Conservation (phyloP, 2,113 vertebrate species). For the Microtus montanus region DNA sequence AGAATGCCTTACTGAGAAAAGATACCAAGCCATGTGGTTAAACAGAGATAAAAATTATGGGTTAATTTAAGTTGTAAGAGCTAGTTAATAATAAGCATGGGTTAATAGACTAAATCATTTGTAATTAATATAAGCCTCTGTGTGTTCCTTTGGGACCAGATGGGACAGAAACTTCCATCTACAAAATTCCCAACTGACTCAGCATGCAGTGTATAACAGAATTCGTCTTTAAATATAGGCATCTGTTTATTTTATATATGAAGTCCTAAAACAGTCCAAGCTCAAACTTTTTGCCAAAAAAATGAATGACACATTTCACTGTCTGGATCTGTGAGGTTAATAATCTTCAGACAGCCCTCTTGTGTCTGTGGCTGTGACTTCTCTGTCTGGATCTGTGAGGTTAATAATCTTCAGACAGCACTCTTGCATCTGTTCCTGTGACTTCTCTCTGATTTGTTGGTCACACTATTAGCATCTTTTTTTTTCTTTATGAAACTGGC, state of each 20-base stretch:
- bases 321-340: neutral
- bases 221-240: neutral
- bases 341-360: neutral
- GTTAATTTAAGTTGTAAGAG: too few species aligned
- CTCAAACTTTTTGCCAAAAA: constrained; percentile 21
- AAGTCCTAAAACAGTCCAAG: constrained; percentile 1
- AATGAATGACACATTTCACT: neutral
- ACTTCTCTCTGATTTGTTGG: constrained; percentile 4
- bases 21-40: too few species aligned
- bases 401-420: neutral
- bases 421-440: neutral
- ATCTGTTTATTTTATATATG: constrained; percentile 14
- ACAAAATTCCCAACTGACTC: neutral
- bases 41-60: too few species aligned
- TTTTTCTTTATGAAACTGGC: too few species aligned
- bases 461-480: constrained; percentile 11
- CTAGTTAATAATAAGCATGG: too few species aligned
- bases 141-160: too few species aligned
- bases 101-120: too few species aligned
- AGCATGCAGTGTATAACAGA: neutral
- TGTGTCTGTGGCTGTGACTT: neutral
- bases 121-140: too few species aligned
- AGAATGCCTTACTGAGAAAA: too few species aligned
- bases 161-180: too few species aligned
- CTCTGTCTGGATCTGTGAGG: neutral